Percentiles rank a stretch among this genome's conserved stretches.
Evolutionary conservation across 2,888 invertebrate species (phyloP).

Genomic region (Opisthograptis luteolata): DNA sequence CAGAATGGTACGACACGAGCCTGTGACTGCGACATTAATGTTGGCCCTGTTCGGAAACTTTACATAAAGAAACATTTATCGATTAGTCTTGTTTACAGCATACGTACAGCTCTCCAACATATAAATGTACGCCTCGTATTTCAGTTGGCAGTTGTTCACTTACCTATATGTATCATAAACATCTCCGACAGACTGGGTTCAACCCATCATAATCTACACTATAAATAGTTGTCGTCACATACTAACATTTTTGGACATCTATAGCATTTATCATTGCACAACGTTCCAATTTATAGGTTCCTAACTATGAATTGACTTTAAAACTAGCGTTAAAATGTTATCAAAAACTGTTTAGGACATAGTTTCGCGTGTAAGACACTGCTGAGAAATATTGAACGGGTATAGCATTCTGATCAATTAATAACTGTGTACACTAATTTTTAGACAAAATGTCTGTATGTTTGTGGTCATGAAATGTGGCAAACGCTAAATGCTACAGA

Average conservation of each 20-base stretch:
- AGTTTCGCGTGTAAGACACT: no score
- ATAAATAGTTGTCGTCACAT: background rate
- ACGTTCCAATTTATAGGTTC: background rate
- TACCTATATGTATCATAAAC: background rate
- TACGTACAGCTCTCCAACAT: background rate
- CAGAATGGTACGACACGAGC: no score
- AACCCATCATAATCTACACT: constrained; percentile 14
- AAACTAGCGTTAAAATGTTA: background rate
- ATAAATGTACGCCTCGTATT: background rate
- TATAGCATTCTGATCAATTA: no score
- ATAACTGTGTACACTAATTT: no score
- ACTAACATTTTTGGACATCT: constrained; percentile 8
- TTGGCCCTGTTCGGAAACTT: no score
- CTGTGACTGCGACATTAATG: no score
- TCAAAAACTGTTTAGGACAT: background rate
- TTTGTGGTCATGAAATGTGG: no score
- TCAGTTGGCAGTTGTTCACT: background rate
- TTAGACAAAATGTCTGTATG: no score
- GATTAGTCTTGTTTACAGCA: background rate
- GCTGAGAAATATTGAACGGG: no score
- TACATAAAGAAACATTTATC: background rate
- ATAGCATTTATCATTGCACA: constrained; percentile 14
- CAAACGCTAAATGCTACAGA: constrained; percentile 15
- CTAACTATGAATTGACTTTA: constrained; percentile 6
- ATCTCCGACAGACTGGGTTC: constrained; percentile 15